These are phyloP conservation scores for Mimas tiliae DNA, from an alignment of 2,888 invertebrate species.

Conservation along the genomic window DNA sequence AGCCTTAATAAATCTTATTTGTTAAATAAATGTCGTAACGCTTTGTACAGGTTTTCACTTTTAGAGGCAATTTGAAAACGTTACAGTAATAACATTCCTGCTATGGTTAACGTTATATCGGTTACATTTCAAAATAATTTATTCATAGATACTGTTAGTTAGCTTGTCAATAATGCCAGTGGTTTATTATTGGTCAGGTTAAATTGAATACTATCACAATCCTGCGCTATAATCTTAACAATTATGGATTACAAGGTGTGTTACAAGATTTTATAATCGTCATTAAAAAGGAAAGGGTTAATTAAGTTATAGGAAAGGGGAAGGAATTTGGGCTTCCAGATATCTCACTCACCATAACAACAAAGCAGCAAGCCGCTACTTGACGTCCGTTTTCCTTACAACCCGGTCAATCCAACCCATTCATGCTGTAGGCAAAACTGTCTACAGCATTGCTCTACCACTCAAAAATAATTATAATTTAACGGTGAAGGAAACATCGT, in stretches of 20 bases:
- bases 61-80: not conserved
- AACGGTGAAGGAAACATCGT: too few species aligned
- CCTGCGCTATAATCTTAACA: not conserved
- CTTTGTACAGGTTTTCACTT: constrained; percentile 1
- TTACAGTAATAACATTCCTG: not conserved
- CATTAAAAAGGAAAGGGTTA: too few species aligned
- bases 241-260: not conserved
- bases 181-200: not conserved
- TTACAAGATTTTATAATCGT: not conserved
- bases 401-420: too few species aligned
- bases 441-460: too few species aligned
- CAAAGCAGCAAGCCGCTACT: too few species aligned
- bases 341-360: too few species aligned
- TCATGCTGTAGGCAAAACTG: too few species aligned
- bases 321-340: too few species aligned
- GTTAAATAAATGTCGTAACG: not conserved
- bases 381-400: too few species aligned
- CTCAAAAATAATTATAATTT: too few species aligned
- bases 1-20: not conserved
- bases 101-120: not conserved
- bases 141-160: not conserved
- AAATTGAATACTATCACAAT: not conserved
- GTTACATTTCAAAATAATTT: not conserved
- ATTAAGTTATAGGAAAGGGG: too few species aligned
- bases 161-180: not conserved